phyloP scores from a whole-genome alignment of 2,888 invertebrate species.

The Galeruca laticollis region DNA sequence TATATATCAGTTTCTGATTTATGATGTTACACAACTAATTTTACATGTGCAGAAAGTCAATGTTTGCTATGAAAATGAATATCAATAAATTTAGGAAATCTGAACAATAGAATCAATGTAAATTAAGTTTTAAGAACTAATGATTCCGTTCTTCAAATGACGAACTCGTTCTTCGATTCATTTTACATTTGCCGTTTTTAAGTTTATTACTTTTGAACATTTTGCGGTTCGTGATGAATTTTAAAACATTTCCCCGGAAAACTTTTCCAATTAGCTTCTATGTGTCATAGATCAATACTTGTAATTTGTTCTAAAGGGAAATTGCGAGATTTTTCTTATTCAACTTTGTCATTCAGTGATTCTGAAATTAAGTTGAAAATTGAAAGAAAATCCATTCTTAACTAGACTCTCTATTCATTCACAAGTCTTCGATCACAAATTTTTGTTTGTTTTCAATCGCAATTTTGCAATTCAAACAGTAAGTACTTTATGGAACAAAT shows the following conservation, averaged over 20 bases:
- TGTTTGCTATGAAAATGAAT: too few species aligned
- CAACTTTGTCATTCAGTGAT: background rate
- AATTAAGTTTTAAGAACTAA: background rate
- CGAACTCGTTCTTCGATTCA: background rate
- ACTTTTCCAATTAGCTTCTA: constrained; percentile 17
- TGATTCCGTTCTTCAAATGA: background rate
- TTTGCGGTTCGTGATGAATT: background rate
- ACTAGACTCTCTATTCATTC: too few species aligned
- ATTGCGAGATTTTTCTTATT: background rate
- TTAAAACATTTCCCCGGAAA: constrained; percentile 14
- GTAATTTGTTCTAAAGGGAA: background rate
- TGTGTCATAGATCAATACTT: constrained; percentile 1
- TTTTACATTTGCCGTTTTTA: background rate
- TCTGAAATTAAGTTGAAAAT: background rate
- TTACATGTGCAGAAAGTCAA: too few species aligned
- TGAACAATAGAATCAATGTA: too few species aligned
- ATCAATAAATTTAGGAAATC: too few species aligned
- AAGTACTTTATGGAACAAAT: too few species aligned
- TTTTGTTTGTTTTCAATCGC: too few species aligned
- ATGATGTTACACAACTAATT: too few species aligned
- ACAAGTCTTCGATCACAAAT: too few species aligned
- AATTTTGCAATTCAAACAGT: too few species aligned
- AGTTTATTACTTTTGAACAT: background rate
- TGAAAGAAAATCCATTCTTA: background rate
- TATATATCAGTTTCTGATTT: too few species aligned